A percentile compares a stretch with the other conserved stretches of the same genome.
Conservation (phyloP, 2,888 invertebrate genomes). For the Eueremaeus valkanovi region DNA sequence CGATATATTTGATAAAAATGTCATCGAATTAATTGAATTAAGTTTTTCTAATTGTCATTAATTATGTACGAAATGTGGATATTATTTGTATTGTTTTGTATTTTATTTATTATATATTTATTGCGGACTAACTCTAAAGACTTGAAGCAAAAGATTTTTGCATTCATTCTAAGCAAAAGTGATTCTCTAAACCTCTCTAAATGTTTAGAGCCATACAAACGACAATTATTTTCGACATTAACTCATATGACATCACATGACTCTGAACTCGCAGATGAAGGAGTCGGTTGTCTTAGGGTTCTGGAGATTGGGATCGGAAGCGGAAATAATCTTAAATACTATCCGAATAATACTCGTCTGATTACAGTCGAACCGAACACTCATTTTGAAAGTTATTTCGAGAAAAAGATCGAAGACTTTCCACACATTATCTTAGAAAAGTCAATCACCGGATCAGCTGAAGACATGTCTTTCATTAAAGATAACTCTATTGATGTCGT, state of each 20-base stretch:
- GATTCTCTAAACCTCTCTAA: slow-evolving; percentile 5
- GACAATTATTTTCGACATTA: slow-evolving; percentile 1
- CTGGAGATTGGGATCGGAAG: slow-evolving; percentile 44
- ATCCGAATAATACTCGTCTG: slow-evolving; percentile 47
- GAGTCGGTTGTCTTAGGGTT: slow-evolving; percentile 44
- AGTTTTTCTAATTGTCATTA: not conserved
- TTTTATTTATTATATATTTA: not conserved
- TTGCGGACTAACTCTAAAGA: not conserved
- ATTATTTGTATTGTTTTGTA: slow-evolving; percentile 5
- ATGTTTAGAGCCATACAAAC: slow-evolving; percentile 27
- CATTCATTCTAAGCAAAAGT: slow-evolving; percentile 12
- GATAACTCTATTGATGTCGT: slow-evolving; percentile 49
- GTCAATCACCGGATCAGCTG: slow-evolving; percentile 46
- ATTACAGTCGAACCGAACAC: slow-evolving; percentile 48
- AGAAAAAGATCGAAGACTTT: slow-evolving; percentile 29
- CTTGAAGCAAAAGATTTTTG: slow-evolving; percentile 22
- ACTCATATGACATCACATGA: not conserved
- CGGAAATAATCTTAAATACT: slow-evolving; percentile 47
- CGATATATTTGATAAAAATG: no score
- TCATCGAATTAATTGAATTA: not conserved
- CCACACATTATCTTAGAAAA: slow-evolving; percentile 42
- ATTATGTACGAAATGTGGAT: not conserved
- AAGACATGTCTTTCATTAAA: slow-evolving; percentile 48
- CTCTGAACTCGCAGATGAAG: not conserved
- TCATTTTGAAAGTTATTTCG: slow-evolving; percentile 46